Evolutionary conservation across 1,140 invertebrate species (phyloP).

Genomic region (Ctenoplectra terminalis): DNA sequence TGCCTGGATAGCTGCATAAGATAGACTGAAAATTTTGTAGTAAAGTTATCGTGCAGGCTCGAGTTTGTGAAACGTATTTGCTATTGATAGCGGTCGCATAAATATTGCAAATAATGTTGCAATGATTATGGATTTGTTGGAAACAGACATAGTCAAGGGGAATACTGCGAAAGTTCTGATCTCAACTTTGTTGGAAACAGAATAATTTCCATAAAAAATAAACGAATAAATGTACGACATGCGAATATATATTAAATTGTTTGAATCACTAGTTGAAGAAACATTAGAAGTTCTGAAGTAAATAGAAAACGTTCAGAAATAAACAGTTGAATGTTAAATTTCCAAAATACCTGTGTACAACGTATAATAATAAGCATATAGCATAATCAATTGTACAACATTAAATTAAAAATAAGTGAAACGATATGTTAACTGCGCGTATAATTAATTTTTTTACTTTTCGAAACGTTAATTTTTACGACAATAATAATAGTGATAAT

Average conservation of each 20-base stretch:
- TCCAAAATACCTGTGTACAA: too few relatives aligned
- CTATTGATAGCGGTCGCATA: neutral
- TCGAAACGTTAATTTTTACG: too few relatives aligned
- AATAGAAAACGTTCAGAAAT: too few relatives aligned
- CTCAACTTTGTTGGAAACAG: neutral
- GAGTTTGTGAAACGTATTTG: too few relatives aligned
- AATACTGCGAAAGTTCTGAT: neutral
- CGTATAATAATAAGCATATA: too few relatives aligned
- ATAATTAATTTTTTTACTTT: too few relatives aligned
- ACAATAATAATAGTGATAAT: too few relatives aligned
- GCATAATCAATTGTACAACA: too few relatives aligned
- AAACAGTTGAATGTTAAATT: neutral
- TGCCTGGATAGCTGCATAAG: neutral
- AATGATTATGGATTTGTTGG: neutral
- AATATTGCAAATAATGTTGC: conserved; percentile 18
- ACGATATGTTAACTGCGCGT: too few relatives aligned
- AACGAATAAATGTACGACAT: conserved; percentile 8
- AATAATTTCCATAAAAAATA: conserved; percentile 26
- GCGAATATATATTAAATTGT: neutral
- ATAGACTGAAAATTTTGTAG: neutral
- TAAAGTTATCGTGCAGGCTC: neutral
- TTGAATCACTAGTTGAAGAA: neutral
- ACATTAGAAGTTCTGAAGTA: neutral
- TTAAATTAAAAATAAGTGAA: too few relatives aligned
- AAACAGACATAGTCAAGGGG: neutral